Conservation (phyloP, 92 coral and sea anemone species). For the Umimayanthus chanpuru region DNA sequence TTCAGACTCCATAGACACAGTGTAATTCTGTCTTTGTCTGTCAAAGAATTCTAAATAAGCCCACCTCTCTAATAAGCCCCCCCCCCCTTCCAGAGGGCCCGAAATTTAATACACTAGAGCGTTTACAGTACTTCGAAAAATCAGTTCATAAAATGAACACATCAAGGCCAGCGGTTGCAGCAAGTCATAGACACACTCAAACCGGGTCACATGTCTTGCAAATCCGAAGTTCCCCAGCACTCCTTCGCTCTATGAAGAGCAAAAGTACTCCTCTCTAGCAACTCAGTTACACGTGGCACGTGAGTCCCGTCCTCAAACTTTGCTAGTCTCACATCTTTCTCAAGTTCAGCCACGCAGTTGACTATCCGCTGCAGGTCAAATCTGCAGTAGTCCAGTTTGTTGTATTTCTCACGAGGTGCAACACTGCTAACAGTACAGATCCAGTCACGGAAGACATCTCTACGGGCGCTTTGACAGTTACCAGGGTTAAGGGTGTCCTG, state of each 20-base stretch:
- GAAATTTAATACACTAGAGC: too few relatives aligned
- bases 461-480: neutral
- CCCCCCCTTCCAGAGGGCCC: too few relatives aligned
- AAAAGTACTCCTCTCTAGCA: conserved; percentile 8
- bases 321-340: conserved; percentile 35
- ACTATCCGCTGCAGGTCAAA: conserved; percentile 61
- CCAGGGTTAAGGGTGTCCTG: neutral
- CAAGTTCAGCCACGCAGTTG: conserved; percentile 45
- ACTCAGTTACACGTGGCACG: neutral
- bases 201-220: conserved; percentile 4
- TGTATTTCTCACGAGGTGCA: conserved; percentile 23
- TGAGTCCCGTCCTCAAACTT: conserved; percentile 26
- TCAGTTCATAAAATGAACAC: too few relatives aligned
- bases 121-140: too few relatives aligned
- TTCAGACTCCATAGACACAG: too few relatives aligned
- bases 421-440: conserved; percentile 23
- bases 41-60: too few relatives aligned
- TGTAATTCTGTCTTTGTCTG: too few relatives aligned
- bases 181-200: neutral
- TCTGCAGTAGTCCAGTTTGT: conserved; percentile 60
- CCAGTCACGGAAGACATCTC: conserved; percentile 65
- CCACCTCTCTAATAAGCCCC: too few relatives aligned
- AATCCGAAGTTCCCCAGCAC: neutral
- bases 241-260: conserved; percentile 10
- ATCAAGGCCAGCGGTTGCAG: neutral